phyloP scores from a whole-genome alignment of 1,140 invertebrate species.

The Panagrolaimus sp. region DNA sequence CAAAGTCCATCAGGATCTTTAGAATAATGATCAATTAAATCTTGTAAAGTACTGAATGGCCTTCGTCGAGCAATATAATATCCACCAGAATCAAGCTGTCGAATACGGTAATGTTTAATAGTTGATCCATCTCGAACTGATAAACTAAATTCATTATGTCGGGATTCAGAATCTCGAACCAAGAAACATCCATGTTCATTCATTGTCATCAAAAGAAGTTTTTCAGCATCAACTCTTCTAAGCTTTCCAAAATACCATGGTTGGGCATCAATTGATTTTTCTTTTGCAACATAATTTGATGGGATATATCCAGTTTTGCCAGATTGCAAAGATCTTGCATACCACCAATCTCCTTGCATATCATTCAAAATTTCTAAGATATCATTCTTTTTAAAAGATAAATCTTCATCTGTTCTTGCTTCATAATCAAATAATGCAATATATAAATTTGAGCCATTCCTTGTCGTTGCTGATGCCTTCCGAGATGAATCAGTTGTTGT shows the following conservation, averaged over 20 bases:
- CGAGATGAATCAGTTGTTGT: slow-evolving; percentile 9
- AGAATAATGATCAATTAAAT: slow-evolving; percentile 93
- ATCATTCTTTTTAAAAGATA: slow-evolving; percentile 95
- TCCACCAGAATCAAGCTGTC: slow-evolving; percentile 93
- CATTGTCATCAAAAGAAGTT: slow-evolving; percentile 87
- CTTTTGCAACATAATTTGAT: slow-evolving; percentile 96
- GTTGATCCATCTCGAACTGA: slow-evolving; percentile 92
- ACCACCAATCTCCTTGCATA: slow-evolving; percentile 98
- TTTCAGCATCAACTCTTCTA: slow-evolving; percentile 97
- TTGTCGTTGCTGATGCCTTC: neutral
- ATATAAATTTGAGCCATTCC: slow-evolving; percentile 64
- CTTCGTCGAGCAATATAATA: slow-evolving; percentile 95
- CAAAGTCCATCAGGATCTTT: slow-evolving; percentile 92
- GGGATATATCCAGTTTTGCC: slow-evolving; percentile 96
- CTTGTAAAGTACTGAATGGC: slow-evolving; percentile 87
- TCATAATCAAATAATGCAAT: slow-evolving; percentile 97
- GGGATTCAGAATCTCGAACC: slow-evolving; percentile 94
- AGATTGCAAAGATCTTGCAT: slow-evolving; percentile 85
- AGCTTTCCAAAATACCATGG: slow-evolving; percentile 99
- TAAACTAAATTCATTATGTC: slow-evolving; percentile 83
- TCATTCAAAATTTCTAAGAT: slow-evolving; percentile 96
- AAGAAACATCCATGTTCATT: slow-evolving; percentile 98
- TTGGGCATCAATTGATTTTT: slow-evolving; percentile 98
- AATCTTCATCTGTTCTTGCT: slow-evolving; percentile 93
- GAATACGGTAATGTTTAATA: slow-evolving; percentile 96